Evolutionary conservation across 2,797 vertebrate genomes (phyloP), one percentile per base, ranked within the genome.

Genomic region (Varecia variegata): DNA sequence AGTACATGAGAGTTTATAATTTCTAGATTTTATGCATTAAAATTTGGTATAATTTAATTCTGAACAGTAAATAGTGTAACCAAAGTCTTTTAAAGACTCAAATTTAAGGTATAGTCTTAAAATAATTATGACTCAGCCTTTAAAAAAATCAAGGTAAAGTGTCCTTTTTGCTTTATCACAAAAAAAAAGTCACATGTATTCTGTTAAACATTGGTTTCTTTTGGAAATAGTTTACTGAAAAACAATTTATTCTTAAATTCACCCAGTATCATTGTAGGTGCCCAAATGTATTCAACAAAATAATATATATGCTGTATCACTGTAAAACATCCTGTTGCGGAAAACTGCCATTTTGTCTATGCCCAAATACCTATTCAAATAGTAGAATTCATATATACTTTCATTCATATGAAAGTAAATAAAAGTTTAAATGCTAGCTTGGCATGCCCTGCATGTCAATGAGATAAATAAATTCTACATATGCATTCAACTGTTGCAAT

Each of bases 11-110:
- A 9, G 12, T 77, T 50, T 91, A 21, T 71, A 79, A 87, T 90
- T 90, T 81, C 92, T 92, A 83, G 50, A 90, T 70, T 68, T 56
- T 91, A n/a, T 60, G 52, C 58, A 82, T 79, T 95, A 93, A 87
- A 95, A 97, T 58, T 87, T 62, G n/a, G 25, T 50, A 2, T 82
- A 47, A 83, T 96, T 88, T 73, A 77, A 88, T 83, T 96, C 60
- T 73, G 35, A 67, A 86, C 67, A 93, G 43, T 86, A 87, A 87
- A 84, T 25, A 84, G 4, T 80, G 1, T 87, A 77, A 82, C 50
- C 40, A 85, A 71, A 15, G 35, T 68, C 30, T 96, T 94, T 82
- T 70, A 93, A 88, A 70, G 88, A 82, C 17, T 90, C 71, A 80
- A 54, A 70, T 56, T 67, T 65, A 85, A 79, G 32, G 54, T 79